Base-by-base conservation (phyloP, 2,888 invertebrate species). In the Cecidostiba fungosa region DNA sequence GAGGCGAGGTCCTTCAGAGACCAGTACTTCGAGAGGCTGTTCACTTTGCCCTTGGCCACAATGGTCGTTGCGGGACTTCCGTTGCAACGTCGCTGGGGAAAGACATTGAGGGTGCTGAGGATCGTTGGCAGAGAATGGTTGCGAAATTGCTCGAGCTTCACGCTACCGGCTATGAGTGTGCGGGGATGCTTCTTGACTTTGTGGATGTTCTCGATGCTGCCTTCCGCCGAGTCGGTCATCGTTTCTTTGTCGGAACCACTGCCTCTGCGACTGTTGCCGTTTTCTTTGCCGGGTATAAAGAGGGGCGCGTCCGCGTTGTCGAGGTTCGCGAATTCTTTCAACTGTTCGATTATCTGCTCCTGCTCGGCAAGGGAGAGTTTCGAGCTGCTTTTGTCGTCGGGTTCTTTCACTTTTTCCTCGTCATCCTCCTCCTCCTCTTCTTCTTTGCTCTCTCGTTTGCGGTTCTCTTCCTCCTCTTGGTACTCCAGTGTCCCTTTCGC, bases 301-400 rank as follows among this genome's bases (percentile, higher is more conserved):
- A 91, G 84, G 0, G 92, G 91, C 4, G 91, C 91, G 50, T 91
- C 86, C 0, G 87, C 87, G 76, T 92, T 92, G 83, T 93, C 92
- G 70, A 93, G 88, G 86, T 93, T 91, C 0, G 90, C 89, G 77
- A 93, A 92, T 80, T 92, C 92, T 74, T 92, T 89, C 29, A 93
- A 87, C 78, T 93, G 93, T 82, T 92, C 89, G 8, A 93, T 91
- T 36, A 93, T 91, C 29, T 90, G 89, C 36, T 89, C 89, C 39
- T 92, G 93, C 54, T 93, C 92, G 0, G 88, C 88, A 6, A 90
- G 80, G 0, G 92, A 91, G 3, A 93, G 87, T 72, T 91, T 93
- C 5, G 90, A 89, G 14, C 84, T 85, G 70, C 81, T 88, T 39
- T 86, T 86, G 59, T 82, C 70, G 6, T 62, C 32, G 3, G 19